Conservation (phyloP, 64 coral and sea anemone species). For the Stylophora pistillata region DNA sequence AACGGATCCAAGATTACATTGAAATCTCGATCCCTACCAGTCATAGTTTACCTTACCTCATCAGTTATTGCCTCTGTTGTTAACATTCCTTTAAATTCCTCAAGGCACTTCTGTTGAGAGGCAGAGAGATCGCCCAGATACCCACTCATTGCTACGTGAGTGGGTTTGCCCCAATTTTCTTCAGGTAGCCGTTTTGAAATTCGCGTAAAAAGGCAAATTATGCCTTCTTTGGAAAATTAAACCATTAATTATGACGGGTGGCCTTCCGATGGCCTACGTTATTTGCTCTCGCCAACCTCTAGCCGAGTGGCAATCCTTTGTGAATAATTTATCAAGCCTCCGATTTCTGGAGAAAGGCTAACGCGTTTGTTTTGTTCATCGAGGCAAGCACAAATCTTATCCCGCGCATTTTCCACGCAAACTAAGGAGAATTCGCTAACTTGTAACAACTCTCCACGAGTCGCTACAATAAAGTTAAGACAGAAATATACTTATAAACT, state of each 20-base stretch:
- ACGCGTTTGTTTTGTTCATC: background rate
- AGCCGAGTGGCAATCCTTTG: background rate
- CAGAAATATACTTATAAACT: too few relatives aligned
- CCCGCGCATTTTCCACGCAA: slow-evolving; percentile 5
- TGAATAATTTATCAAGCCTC: slow-evolving; percentile 19
- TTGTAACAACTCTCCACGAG: too few relatives aligned
- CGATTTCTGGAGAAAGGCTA: background rate
- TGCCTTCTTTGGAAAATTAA: background rate
- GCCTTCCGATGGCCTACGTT: slow-evolving; percentile 3
- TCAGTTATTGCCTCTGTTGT: slow-evolving; percentile 60
- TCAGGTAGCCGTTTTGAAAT: background rate
- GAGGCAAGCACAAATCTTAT: background rate
- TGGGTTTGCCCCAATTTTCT: background rate
- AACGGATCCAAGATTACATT: too few relatives aligned
- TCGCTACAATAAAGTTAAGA: too few relatives aligned
- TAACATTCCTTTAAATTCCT: slow-evolving; percentile 70
- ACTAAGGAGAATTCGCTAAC: background rate
- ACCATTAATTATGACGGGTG: slow-evolving; percentile 28
- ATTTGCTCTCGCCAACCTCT: background rate
- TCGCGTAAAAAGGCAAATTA: background rate
- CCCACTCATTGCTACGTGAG: slow-evolving; percentile 65
- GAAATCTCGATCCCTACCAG: background rate
- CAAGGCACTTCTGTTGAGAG: slow-evolving; percentile 59
- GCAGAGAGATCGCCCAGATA: slow-evolving; percentile 63
- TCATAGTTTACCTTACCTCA: slow-evolving; percentile 68